Evolutionary conservation across 2,888 invertebrate species (phyloP).

Genomic region (Epsilonema sp.): DNA sequence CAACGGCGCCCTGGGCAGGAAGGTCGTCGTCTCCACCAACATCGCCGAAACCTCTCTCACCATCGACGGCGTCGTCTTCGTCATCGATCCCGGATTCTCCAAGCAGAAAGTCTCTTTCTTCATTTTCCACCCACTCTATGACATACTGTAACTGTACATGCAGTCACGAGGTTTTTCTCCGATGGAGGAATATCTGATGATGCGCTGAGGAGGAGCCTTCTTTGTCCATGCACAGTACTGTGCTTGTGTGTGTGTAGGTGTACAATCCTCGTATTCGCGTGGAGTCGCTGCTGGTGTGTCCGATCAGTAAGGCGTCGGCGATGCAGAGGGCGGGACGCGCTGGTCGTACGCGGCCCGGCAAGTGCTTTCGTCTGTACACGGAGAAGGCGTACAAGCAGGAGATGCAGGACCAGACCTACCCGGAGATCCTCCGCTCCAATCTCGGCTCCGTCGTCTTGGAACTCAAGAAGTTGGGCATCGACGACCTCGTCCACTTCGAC

Average conservation of each 20-base stretch:
- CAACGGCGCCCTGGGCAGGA: slow-evolving; percentile 15
- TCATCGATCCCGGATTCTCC: slow-evolving; percentile 97
- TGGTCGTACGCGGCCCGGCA: slow-evolving; percentile 66
- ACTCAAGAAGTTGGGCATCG: slow-evolving; percentile 91
- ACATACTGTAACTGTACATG: too few relatives aligned
- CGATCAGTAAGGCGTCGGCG: slow-evolving; percentile 95
- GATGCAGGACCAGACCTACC: slow-evolving; percentile 98
- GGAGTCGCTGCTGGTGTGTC: slow-evolving; percentile 87
- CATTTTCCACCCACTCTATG: too few relatives aligned
- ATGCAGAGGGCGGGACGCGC: slow-evolving; percentile 95
- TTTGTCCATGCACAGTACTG: too few relatives aligned
- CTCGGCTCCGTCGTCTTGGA: slow-evolving; percentile 92
- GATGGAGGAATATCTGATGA: too few relatives aligned
- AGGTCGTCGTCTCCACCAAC: slow-evolving; percentile 77
- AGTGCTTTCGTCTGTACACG: slow-evolving; percentile 72
- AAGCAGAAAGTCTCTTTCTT: slow-evolving; percentile 71
- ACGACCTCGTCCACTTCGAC: slow-evolving; percentile 97
- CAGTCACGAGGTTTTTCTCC: too few relatives aligned
- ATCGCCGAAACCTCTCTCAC: slow-evolving; percentile 97
- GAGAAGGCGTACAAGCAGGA: slow-evolving; percentile 80
- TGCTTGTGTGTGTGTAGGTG: too few relatives aligned
- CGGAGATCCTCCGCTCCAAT: slow-evolving; percentile 74
- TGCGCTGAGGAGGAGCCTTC: too few relatives aligned
- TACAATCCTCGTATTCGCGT: slow-evolving; percentile 75
- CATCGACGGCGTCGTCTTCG: slow-evolving; percentile 97